Evolutionary conservation across 1,140 invertebrate species (phyloP).

Genomic region (Manduca sexta): DNA sequence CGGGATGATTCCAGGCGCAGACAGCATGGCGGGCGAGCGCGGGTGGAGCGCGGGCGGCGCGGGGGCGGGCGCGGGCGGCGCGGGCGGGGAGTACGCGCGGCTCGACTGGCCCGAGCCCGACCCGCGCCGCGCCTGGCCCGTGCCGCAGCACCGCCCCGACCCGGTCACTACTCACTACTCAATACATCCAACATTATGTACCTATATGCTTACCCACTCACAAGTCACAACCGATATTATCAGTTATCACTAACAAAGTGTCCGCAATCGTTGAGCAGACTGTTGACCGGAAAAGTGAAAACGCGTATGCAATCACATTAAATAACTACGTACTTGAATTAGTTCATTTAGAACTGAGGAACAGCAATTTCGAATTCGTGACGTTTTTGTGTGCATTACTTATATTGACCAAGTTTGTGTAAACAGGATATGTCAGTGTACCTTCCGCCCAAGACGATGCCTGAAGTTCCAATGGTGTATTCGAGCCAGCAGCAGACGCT

Average conservation of each 20-base stretch:
- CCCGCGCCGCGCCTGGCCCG: conserved; percentile 48
- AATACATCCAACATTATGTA: not conserved
- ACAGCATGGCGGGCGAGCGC: conserved; percentile 1
- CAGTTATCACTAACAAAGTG: too few relatives aligned
- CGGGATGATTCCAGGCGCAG: too few relatives aligned
- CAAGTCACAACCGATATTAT: too few relatives aligned
- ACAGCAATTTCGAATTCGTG: too few relatives aligned
- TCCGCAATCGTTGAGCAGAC: too few relatives aligned
- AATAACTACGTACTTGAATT: too few relatives aligned
- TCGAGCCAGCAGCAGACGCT: conserved; percentile 39
- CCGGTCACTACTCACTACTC: conserved; percentile 16
- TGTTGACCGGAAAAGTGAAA: too few relatives aligned
- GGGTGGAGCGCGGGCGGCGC: conserved; percentile 5
- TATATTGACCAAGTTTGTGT: too few relatives aligned
- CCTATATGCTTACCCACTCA: too few relatives aligned
- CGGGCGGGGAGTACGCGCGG: conserved; percentile 17
- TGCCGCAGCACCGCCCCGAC: conserved; percentile 28
- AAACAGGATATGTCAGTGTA: conserved; percentile 41
- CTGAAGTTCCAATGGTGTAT: conserved; percentile 47
- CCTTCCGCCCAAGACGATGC: conserved; percentile 48
- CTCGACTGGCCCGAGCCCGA: conserved; percentile 40
- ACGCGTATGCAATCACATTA: too few relatives aligned
- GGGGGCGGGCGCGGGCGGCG: conserved; percentile 3
- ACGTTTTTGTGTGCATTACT: too few relatives aligned
- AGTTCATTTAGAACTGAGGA: too few relatives aligned